A percentile compares a stretch with the other conserved stretches of the same genome.
Conservation (phyloP, 2,113 vertebrate species). For the Campylomormyrus tamandua region DNA sequence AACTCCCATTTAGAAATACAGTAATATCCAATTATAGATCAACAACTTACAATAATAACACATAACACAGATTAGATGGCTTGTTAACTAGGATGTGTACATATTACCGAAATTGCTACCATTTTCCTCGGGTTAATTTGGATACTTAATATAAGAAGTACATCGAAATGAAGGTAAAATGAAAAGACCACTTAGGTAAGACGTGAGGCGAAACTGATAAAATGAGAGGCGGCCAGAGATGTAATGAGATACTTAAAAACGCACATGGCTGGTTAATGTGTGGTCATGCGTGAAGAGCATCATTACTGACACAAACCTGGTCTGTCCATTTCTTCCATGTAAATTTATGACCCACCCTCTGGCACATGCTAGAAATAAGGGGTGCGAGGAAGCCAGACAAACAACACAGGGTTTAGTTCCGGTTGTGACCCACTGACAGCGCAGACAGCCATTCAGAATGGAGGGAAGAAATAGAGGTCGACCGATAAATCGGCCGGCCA, state of each 20-base stretch:
- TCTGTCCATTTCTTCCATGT: background rate
- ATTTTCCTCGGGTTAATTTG: background rate
- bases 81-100: background rate
- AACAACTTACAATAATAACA: background rate
- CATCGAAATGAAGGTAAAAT: background rate
- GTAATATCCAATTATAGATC: background rate
- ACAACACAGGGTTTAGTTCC: background rate
- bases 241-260: constrained; percentile 19
- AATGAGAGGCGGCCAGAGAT: background rate
- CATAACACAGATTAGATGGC: background rate
- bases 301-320: background rate
- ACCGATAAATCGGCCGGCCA: too few relatives aligned
- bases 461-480: background rate
- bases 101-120: background rate
- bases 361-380: background rate
- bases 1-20: background rate
- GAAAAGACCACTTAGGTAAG: background rate
- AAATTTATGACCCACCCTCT: background rate
- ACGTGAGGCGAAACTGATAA: background rate
- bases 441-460: background rate
- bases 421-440: background rate
- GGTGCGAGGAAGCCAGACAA: background rate
- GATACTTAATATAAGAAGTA: background rate
- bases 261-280: background rate
- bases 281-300: background rate